phyloP scores from a whole-genome alignment of 2,797 vertebrate genomes.

The Fratercula arctica region DNA sequence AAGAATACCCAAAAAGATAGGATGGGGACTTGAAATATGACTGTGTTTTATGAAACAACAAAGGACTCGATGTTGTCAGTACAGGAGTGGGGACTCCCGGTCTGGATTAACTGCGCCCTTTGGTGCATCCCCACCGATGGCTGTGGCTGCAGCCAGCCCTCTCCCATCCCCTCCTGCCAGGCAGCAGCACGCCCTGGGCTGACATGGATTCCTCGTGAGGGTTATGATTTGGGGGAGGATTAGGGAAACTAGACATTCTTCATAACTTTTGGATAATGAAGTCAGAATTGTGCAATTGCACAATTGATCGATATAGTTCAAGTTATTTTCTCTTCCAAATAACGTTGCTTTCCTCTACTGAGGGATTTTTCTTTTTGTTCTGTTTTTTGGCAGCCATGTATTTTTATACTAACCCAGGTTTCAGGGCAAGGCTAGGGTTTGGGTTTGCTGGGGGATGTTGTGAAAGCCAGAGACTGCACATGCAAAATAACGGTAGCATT shows the following conservation, averaged over 20 bases:
- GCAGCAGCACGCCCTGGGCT: background rate
- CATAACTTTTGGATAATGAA: background rate
- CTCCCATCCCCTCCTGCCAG: background rate
- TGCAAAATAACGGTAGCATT: rapidly evolving
- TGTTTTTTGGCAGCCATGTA: background rate
- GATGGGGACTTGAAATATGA: rapidly evolving
- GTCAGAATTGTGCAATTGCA: no score
- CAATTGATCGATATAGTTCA: background rate
- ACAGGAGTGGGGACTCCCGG: rapidly evolving
- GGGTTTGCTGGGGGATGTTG: background rate
- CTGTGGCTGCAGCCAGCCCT: no score
- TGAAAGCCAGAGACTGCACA: background rate
- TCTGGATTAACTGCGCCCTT: no score
- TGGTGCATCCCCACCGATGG: rapidly evolving
- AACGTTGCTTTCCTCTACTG: background rate
- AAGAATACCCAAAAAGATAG: background rate
- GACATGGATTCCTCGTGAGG: background rate
- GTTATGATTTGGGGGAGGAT: background rate
- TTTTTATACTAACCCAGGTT: background rate
- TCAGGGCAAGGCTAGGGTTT: background rate
- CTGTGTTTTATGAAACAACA: background rate
- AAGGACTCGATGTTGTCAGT: rapidly evolving
- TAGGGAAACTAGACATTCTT: background rate
- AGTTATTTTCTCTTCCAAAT: background rate
- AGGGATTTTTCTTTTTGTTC: background rate